Evolutionary conservation across 2,797 vertebrate genomes (phyloP), one percentile per base, ranked within the genome.

Genomic region (Pagetopsis macropterus): DNA sequence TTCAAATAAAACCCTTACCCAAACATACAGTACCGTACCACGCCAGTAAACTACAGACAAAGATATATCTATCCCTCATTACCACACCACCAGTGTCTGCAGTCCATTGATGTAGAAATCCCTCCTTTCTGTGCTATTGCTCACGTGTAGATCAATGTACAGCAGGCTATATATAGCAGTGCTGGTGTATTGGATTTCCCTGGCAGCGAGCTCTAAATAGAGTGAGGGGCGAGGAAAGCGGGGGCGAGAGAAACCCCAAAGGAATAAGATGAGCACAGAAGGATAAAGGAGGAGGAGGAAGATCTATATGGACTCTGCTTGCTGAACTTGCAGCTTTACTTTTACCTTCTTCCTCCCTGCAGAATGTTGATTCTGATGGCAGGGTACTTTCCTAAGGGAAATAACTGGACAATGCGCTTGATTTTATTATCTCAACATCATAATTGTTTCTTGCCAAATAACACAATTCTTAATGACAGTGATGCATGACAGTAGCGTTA

Each of bases 181-280:
- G 68, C 85, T 82, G 61, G 23, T 66, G 86, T 72, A 87, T 92
- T 84, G 93, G 92, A 91, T 93, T 93, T 94, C 89, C 93, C 90
- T 87, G 86, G 73, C 86, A 92, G 68, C 33, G 62, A 67, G 85
- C 90, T 94, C 93, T 88, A 93, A 93, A 94, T 94, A 93, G 91
- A 89, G 41, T 0, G 65, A 54, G 60, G 59, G 79, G 67, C 50
- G 71, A 88, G 64, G 66, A 62, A 68, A 82, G 77, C 37, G 83
- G 77, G 86, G 81, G 79, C 1, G 63, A 70, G 82, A 69, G 65
- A 37, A 64, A 84, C 78, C 88, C 85, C 81, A 31, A 8, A 78
- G 83, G 84, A 86, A 87, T 86, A 77, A 77, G 70, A 68, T 37
- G 2, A 67, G 70, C 43, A 59, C 69, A 62, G 61, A 74, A 66